Evolutionary conservation across 2,888 invertebrate species (phyloP).

Genomic region (Pseudeuparius sepicola): DNA sequence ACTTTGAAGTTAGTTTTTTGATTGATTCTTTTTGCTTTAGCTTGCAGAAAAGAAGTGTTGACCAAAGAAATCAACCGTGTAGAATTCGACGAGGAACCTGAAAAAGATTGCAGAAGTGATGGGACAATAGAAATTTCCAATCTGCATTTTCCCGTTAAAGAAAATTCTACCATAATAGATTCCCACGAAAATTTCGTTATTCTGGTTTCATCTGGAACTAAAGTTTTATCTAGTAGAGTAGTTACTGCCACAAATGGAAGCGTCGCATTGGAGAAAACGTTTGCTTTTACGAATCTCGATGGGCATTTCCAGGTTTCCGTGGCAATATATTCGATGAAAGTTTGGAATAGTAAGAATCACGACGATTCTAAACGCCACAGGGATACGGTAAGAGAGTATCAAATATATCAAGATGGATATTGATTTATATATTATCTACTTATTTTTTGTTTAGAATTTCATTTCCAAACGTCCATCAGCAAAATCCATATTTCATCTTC

Average conservation of each 20-base stretch:
- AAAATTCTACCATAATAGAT: constrained; percentile 6
- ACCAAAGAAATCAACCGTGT: constrained; percentile 22
- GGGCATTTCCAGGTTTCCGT: constrained; percentile 22
- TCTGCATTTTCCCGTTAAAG: constrained; percentile 16
- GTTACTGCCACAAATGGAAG: constrained; percentile 15
- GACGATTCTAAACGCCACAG: constrained; percentile 12
- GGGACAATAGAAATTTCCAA: constrained; percentile 20
- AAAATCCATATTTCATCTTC: constrained; percentile 22
- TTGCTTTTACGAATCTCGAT: constrained; percentile 18
- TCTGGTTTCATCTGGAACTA: constrained; percentile 20
- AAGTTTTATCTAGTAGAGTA: constrained; percentile 22
- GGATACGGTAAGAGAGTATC: constrained; percentile 21
- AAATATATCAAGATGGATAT: too few relatives aligned
- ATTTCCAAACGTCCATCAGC: constrained; percentile 23
- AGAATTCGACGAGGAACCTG: constrained; percentile 15
- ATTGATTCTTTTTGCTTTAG: too few relatives aligned
- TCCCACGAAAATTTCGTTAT: constrained; percentile 21
- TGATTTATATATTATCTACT: constrained; percentile 5
- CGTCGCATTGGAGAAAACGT: constrained; percentile 15
- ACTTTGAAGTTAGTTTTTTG: too few relatives aligned
- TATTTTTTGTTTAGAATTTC: too few relatives aligned
- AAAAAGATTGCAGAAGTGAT: constrained; percentile 13
- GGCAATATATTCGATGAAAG: constrained; percentile 22
- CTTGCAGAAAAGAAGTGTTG: too few relatives aligned
- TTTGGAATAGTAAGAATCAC: constrained; percentile 15